Conservation (phyloP, 2,113 vertebrate genomes). For the Meleagris gallopavo region DNA sequence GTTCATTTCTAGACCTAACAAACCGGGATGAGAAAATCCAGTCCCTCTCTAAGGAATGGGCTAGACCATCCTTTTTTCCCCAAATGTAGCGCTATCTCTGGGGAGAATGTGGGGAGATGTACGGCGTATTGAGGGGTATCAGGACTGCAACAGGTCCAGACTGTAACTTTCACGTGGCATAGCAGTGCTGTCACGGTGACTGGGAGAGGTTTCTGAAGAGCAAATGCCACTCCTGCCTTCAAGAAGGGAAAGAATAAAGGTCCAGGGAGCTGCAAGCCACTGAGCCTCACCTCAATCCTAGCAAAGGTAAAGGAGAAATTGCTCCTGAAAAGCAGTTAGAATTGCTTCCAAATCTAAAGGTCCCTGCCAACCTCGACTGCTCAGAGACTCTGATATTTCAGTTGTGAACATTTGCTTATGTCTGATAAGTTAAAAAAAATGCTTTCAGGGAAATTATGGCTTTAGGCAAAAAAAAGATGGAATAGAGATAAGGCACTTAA, state of each 20-base stretch:
- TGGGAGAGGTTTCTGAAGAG: not conserved
- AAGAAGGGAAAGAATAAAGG: not conserved
- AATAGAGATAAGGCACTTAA: not conserved
- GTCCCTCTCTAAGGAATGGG: not conserved
- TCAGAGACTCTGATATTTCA: not conserved
- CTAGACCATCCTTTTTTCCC: not conserved
- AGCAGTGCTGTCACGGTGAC: accelerated
- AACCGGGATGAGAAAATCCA: not conserved
- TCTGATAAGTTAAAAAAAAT: not conserved
- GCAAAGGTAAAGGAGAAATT: not conserved
- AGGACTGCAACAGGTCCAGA: not conserved
- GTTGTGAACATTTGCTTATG: not conserved
- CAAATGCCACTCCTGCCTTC: not conserved
- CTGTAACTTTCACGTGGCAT: not conserved
- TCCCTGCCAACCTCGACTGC: not conserved
- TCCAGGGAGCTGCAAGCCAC: not conserved
- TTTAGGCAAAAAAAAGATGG: not conserved
- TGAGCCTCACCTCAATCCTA: not conserved
- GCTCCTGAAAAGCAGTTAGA: not conserved
- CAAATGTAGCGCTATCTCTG: not conserved
- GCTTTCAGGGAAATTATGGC: not conserved
- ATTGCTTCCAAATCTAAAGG: not conserved
- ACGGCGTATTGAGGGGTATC: not conserved
- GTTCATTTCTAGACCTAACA: not conserved
- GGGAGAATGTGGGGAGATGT: not conserved